phyloP scores from a whole-genome alignment of 2,113 vertebrate genomes.

The Chrysochloris asiatica region DNA sequence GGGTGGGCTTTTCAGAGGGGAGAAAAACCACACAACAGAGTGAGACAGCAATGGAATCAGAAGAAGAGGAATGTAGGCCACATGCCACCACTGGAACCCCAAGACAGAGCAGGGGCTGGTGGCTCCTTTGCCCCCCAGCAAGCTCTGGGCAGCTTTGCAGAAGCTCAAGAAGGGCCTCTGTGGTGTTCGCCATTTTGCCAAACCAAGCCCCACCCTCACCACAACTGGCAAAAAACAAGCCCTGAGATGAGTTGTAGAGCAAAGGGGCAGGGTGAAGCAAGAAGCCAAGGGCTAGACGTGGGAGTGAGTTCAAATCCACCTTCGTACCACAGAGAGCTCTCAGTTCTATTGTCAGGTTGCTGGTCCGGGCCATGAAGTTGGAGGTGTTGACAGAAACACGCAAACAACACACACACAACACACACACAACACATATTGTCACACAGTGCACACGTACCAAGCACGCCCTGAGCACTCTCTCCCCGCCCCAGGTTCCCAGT shows the following conservation, averaged over 20 bases:
- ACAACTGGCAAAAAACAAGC: constrained; percentile 43
- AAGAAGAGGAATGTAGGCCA: constrained; percentile 56
- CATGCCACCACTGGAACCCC: neutral
- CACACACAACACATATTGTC: constrained; percentile 73
- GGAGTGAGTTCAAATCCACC: constrained; percentile 76
- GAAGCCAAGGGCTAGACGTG: constrained; percentile 82
- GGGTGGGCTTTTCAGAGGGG: constrained; percentile 82
- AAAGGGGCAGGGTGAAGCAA: constrained; percentile 61
- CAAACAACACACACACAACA: constrained; percentile 77
- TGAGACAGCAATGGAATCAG: constrained; percentile 72
- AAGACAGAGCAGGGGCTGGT: constrained; percentile 11
- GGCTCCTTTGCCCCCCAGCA: constrained; percentile 45
- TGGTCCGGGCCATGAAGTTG: constrained; percentile 78
- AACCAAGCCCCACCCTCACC: constrained; percentile 43
- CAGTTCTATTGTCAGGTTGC: constrained; percentile 71
- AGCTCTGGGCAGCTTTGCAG: neutral
- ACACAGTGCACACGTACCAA: constrained; percentile 79
- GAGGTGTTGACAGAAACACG: constrained; percentile 85
- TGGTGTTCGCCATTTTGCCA: neutral
- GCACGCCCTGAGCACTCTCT: constrained; percentile 83
- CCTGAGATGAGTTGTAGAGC: constrained; percentile 59
- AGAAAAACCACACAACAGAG: constrained; percentile 80
- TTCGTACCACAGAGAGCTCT: constrained; percentile 36
- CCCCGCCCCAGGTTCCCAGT: constrained; percentile 81
- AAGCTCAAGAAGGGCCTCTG: constrained; percentile 34